Base-by-base conservation (phyloP, 1,140 invertebrate genomes). In the Linepithema humile region DNA sequence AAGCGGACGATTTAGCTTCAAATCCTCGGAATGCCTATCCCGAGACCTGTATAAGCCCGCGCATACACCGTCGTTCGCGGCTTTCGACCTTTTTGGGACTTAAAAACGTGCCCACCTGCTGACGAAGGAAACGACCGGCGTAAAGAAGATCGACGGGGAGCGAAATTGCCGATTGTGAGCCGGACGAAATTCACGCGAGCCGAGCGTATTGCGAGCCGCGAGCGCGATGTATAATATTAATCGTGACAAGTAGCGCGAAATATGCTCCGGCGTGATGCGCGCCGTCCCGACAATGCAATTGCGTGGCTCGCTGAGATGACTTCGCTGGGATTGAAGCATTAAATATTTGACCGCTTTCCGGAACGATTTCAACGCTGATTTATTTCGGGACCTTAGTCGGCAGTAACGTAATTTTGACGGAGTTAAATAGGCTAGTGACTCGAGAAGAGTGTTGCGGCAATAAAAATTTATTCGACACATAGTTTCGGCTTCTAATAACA, bases 1-100 rank as follows among this genome's bases (percentile, higher is more conserved):
- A 84, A 88, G 86, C 84, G 87, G 75, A 83, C 84, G 83, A 86
- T 86, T 89, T 75, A 80, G 70, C 74, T 59, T 86, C 85, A 70
- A 70, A 90, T 91, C 85, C 83, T 83, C 87, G 70, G 85, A 87
- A 89, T 90, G 86, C 85, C n/a, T 88, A 89, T 85, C 83, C n/a
- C 64, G 64, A 80, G 64, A 77, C 35, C n/a, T 35, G 9, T 40
- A 43, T 32, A 50, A 57, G 55, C 35, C 55, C 29, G 40, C 40
- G 17, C 15, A 20, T 32, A 29, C 40, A 6, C 5, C 38, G 53
- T 73, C 35, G 15, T 29, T 53, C 20, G 32, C 20, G 6, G 6
- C 17, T 6, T 45, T 9, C 43, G 43, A 45, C 43, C 15, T 45
- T 12, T 15, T 45, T 9, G 43, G 15, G 43, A 45, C 10, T 12